Base-by-base conservation (phyloP, 2,113 vertebrate species). In the Perca schrenkii region DNA sequence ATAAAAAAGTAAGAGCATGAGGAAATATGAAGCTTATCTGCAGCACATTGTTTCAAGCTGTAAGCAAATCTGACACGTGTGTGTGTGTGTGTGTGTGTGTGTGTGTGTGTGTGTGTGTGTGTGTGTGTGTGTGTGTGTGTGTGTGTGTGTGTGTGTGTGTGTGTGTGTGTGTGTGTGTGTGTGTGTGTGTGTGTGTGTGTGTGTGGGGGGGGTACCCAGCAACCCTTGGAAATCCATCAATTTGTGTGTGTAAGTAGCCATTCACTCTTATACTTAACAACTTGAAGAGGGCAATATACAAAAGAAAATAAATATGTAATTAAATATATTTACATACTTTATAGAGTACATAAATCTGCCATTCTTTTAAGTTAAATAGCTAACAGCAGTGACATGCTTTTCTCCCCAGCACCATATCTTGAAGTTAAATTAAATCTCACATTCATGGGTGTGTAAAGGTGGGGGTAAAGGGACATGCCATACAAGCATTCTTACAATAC, bases 361-460 rank as follows among this genome's bases (percentile, higher is more conserved):
- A 31, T 77, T 77, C 47, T 56, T 56, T 79, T 16, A 52, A 71
- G 47, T 28, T 71, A 70, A 66, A 64, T 56, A 63, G 53, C 58
- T 13, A 56, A 75, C 43, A 65, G 73, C 65, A 63, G 63, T 83
- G 85, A 61, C 87, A 86, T 90, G 90, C 84, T 87, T 67, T 4
- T 21, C 25, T 49, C 49, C 34, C 52, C 85, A 88, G 89, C 80
- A 87, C 78, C 77, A 52, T 73, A 74, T 58, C 15, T 62, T 64
- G 19, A 82, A 65, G 36, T 56, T 79, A 65, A 84, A 61, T 73
- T 58, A 49, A 25, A 82, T 84, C 69, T 88, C 82, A 89, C 89
- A 92, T 93, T 91, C 90, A 82, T 84, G 79, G 81, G 80, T 67
- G 85, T 73, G 80, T 84, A 53, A 21, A 77, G 83, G 85, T 77